phyloP scores from a whole-genome alignment of 2,113 vertebrate species.

The Brachyhypopomus occidentalis region DNA sequence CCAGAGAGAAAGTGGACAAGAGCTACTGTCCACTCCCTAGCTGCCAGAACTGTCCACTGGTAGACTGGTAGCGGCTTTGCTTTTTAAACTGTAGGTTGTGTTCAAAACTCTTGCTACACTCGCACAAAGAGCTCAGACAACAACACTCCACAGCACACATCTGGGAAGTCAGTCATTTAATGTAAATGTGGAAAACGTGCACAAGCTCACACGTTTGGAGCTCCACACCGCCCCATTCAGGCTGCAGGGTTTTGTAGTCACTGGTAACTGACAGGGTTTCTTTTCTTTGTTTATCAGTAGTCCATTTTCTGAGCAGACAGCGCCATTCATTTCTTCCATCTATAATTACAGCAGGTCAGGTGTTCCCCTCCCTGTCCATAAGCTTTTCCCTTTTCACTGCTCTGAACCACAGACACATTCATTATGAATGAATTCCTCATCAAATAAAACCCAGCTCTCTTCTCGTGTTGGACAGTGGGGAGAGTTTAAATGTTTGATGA shows the following conservation, averaged over 20 bases:
- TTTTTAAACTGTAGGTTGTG: too few relatives aligned
- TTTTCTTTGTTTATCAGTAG: constrained; percentile 9
- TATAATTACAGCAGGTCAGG: constrained; percentile 65
- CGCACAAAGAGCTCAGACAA: too few relatives aligned
- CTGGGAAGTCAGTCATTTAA: not conserved
- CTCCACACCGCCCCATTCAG: not conserved
- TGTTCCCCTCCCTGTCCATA: not conserved
- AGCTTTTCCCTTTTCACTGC: not conserved
- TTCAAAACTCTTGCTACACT: too few relatives aligned
- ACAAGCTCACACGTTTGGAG: not conserved
- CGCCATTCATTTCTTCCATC: constrained; percentile 28
- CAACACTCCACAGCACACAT: not conserved
- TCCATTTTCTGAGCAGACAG: constrained; percentile 18
- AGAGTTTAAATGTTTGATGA: constrained; percentile 73
- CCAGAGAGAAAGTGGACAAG: not conserved
- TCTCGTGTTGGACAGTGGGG: constrained; percentile 66
- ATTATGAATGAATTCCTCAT: constrained; percentile 74
- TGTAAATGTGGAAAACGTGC: not conserved
- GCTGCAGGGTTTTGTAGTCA: too few relatives aligned
- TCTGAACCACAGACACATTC: constrained; percentile 49
- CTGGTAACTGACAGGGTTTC: not conserved
- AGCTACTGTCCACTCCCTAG: too few relatives aligned
- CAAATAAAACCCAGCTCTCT: constrained; percentile 69
- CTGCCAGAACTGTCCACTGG: too few relatives aligned
- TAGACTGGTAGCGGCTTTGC: too few relatives aligned